Percentiles rank a stretch among this genome's conserved stretches.
Evolutionary conservation across 2,113 vertebrate species (phyloP).

Genomic region (Pelecanoides urinatrix): DNA sequence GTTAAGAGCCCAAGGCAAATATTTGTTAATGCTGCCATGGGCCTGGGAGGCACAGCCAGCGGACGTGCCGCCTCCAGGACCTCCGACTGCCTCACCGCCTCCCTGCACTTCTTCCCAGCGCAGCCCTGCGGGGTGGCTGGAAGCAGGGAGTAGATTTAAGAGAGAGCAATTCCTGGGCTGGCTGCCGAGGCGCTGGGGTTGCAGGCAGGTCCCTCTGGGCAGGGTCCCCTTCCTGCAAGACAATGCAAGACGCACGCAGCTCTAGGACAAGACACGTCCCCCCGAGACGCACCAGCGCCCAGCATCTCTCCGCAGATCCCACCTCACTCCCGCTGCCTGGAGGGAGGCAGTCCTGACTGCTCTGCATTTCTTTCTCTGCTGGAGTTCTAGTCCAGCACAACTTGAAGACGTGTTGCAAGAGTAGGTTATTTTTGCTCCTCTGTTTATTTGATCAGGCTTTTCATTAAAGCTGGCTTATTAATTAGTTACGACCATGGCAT

Average conservation of each 20-base stretch:
- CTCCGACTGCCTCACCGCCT: neutral
- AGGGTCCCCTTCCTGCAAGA: neutral
- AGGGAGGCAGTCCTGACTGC: neutral
- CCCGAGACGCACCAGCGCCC: neutral
- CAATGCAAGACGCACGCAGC: fast-evolving
- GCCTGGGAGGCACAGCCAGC: neutral
- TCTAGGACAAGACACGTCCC: fast-evolving
- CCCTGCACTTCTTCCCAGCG: neutral
- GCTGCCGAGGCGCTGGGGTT: neutral
- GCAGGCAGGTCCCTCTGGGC: neutral
- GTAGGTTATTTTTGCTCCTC: neutral
- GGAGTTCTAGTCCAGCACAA: neutral
- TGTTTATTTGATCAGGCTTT: neutral
- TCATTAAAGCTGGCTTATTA: slow-evolving; percentile 27
- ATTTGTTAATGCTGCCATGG: neutral
- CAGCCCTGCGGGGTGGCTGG: neutral
- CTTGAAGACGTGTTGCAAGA: fast-evolving
- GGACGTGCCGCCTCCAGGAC: neutral
- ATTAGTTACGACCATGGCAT: neutral
- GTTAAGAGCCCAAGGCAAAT: neutral
- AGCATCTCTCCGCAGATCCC: neutral
- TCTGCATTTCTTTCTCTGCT: neutral
- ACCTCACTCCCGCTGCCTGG: neutral
- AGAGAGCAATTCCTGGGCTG: neutral
- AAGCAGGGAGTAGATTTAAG: neutral